Evolutionary conservation across 37 sponge, comb jelly and placozoan species (phyloP).

Genomic region (Amphimedon queenslandica): DNA sequence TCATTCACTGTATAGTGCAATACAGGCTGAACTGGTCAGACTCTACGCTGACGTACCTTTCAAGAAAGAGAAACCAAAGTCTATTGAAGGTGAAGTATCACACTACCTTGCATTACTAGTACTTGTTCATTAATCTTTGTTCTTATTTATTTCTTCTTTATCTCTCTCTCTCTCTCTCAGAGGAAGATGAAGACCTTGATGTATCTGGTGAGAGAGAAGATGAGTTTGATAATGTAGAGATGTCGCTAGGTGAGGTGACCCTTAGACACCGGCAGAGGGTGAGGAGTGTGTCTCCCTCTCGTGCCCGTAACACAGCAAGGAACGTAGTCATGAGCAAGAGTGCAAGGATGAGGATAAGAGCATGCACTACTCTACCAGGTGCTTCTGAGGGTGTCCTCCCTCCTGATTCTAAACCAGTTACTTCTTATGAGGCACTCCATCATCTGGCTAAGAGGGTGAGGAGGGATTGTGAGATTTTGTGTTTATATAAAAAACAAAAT

Average conservation of each 20-base stretch:
- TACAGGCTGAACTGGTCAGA: constrained; percentile 72
- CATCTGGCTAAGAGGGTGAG: constrained; percentile 56
- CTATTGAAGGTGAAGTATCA: not conserved
- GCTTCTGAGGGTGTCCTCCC: constrained; percentile 60
- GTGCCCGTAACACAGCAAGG: not conserved
- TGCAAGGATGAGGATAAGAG: constrained; percentile 37
- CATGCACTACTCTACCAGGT: constrained; percentile 45
- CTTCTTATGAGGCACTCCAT: constrained; percentile 49
- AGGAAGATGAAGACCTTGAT: constrained; percentile 3
- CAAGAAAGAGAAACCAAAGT: not conserved
- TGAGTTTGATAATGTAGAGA: not conserved
- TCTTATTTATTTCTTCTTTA: no score
- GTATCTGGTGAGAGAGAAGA: not conserved
- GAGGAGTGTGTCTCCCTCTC: constrained; percentile 8
- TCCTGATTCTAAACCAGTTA: constrained; percentile 58
- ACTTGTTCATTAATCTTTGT: no score
- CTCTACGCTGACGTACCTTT: constrained; percentile 44
- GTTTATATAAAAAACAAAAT: not conserved
- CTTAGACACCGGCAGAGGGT: constrained; percentile 43
- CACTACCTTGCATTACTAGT: no score
- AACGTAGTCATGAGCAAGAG: not conserved
- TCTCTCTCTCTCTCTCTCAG: not conserved
- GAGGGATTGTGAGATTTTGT: not conserved
- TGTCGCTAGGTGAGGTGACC: constrained; percentile 28
- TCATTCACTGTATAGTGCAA: constrained; percentile 63